A percentile compares a stretch with the other conserved stretches of the same genome.
phyloP scores from a whole-genome alignment of 1,140 invertebrate genomes.

The Cyclargus thomasi region DNA sequence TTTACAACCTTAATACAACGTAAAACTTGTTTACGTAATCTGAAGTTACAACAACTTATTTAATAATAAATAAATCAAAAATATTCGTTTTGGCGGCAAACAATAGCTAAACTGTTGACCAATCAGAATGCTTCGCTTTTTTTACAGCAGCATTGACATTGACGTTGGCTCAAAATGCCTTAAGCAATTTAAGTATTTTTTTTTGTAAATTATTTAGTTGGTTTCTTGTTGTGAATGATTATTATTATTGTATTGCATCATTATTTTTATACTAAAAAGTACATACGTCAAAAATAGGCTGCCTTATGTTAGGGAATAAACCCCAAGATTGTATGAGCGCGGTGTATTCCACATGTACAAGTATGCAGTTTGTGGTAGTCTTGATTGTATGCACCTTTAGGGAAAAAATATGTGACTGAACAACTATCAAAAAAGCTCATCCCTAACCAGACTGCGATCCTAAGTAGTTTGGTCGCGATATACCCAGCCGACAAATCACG shows the following conservation, averaged over 20 bases:
- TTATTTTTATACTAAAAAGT: constrained; percentile 40
- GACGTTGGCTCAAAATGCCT: neutral
- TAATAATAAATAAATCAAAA: too few relatives aligned
- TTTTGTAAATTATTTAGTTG: neutral
- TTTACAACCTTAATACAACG: too few relatives aligned
- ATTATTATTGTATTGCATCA: neutral
- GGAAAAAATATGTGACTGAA: constrained; percentile 2
- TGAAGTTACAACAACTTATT: too few relatives aligned
- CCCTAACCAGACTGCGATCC: too few relatives aligned
- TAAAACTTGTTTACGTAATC: neutral
- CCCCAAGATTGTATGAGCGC: constrained; percentile 59
- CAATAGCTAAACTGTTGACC: too few relatives aligned
- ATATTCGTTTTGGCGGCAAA: too few relatives aligned
- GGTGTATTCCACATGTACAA: constrained; percentile 58
- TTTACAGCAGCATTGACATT: neutral
- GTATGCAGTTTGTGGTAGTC: constrained; percentile 63
- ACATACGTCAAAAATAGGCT: constrained; percentile 26
- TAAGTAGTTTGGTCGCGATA: too few relatives aligned
- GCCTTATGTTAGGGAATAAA: constrained; percentile 58
- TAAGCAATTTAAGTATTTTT: neutral
- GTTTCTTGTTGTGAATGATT: too few relatives aligned
- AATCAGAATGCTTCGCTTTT: too few relatives aligned
- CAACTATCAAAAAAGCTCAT: too few relatives aligned
- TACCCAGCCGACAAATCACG: too few relatives aligned
- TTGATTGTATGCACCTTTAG: constrained; percentile 56